Conservation (phyloP, 53 echinoderm and acorn worm genomes). For the Holothuria leucospilota region DNA sequence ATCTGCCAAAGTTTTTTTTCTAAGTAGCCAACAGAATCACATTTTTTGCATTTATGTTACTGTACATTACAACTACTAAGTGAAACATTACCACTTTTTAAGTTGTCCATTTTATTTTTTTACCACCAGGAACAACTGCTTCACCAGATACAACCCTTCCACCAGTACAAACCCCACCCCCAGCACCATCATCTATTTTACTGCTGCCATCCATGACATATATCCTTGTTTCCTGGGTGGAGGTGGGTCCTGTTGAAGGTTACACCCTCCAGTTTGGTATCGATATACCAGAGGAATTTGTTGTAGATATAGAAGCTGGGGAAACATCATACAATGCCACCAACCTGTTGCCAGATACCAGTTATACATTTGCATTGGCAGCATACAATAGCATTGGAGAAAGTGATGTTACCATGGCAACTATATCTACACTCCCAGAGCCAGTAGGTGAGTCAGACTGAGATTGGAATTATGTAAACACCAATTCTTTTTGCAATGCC, state of each 20-base stretch:
- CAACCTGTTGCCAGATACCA: conserved; percentile 14
- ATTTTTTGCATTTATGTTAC: no score
- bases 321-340: conserved; percentile 3
- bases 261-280: conserved; percentile 6
- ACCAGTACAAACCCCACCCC: background rate
- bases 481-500: no score
- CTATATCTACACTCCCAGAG: background rate
- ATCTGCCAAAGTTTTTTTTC: no score
- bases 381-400: conserved; percentile 4
- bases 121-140: no score
- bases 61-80: no score
- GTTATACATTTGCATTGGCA: background rate
- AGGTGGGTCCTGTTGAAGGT: background rate
- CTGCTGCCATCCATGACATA: background rate
- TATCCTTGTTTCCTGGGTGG: background rate
- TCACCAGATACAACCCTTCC: no score
- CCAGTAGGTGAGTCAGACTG: conserved; percentile 11
- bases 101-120: no score
- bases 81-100: no score
- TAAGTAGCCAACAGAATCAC: no score
- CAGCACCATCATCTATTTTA: background rate
- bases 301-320: background rate
- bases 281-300: background rate
- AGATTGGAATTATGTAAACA: no score
- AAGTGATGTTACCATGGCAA: background rate